Base-by-base conservation (phyloP, 2,113 vertebrate species). In the Holacanthus passer region DNA sequence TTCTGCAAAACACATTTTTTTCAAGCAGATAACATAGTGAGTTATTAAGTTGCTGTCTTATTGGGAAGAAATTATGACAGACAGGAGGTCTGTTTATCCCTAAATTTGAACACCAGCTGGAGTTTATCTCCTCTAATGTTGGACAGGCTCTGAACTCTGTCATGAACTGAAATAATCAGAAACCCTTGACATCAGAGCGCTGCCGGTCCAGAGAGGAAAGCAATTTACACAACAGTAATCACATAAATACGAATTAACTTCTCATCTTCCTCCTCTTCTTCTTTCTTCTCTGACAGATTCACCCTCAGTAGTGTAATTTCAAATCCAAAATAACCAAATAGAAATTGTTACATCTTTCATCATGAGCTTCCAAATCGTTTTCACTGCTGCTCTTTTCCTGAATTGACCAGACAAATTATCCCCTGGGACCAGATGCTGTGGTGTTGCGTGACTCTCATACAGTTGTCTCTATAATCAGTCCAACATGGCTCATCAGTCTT, bases 391-490 rank as follows among this genome's bases (percentile, higher is more conserved):
- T 66, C 37, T 29, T 62, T 20, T 17, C 67, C 70, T 80, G 43
- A 64, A 39, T 56, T 60, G 64, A 64, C 60, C 75, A 10, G 69
- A 77, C 58, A 75, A 79, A 83, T 90, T 47, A 81, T 80, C 63
- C 41, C 45, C 69, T 32, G 59, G 48, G 68, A 84, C 56, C 31
- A 68, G 58, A 79, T 65, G 69, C 76, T 80, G 59, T 63, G 59
- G 58, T 48, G 68, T 78, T 90, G 87, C 80, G 45, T 92, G 91
- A 90, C 86, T 92, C 12, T 79, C 79, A 79, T 73, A 62, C 88
- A 83, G 87, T 92, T 94, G 80, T 88, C 77, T 91, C 67, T 65
- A 71, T 86, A 89, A 92, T 93, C 83, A 82, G 80, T 81, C 69
- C 84, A 92, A 78, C 82, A 85, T 87, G 86, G 81, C 55, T 87